These are phyloP conservation scores for Phalera bucephala DNA, from an alignment of 2,888 invertebrate species.

Conservation along the genomic window DNA sequence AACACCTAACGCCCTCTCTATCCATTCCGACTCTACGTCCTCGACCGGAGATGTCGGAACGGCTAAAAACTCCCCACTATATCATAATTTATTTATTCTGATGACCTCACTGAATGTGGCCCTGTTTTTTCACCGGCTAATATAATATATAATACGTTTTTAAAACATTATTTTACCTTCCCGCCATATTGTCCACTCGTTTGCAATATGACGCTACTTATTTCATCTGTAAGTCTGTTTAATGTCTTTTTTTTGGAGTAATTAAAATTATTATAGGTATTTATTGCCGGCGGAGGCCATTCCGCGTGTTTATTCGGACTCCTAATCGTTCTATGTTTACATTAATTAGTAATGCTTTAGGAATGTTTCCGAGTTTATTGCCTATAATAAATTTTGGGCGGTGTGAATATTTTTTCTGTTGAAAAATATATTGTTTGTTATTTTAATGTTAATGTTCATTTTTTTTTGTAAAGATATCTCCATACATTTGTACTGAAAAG, in stretches of 20 bases:
- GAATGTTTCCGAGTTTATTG: slow-evolving; percentile 73
- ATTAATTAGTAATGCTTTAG: slow-evolving; percentile 81
- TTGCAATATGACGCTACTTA: slow-evolving; percentile 69
- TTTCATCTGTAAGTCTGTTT: slow-evolving; percentile 71
- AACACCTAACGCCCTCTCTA: slow-evolving; percentile 41
- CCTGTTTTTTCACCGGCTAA: slow-evolving; percentile 60
- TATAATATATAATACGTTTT: slow-evolving; percentile 63
- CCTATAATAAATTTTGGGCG: slow-evolving; percentile 65
- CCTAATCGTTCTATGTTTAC: slow-evolving; percentile 80
- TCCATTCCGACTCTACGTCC: slow-evolving; percentile 34
- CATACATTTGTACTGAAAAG: too few relatives aligned
- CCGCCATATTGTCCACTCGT: slow-evolving; percentile 54
- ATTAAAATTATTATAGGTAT: slow-evolving; percentile 82
- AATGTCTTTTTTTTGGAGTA: slow-evolving; percentile 75
- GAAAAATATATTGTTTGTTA: neutral
- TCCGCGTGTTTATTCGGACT: slow-evolving; percentile 70
- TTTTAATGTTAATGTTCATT: too few relatives aligned
- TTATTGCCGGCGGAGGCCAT: slow-evolving; percentile 73
- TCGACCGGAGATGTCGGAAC: slow-evolving; percentile 52
- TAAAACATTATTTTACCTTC: slow-evolving; percentile 43
- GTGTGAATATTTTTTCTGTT: slow-evolving; percentile 23
- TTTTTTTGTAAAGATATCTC: too few relatives aligned
- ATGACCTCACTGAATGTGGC: slow-evolving; percentile 70
- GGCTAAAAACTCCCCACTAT: slow-evolving; percentile 67
- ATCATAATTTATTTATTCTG: slow-evolving; percentile 81